Percentiles rank a stretch among this genome's conserved stretches.
phyloP scores from a whole-genome alignment of 2,113 vertebrate species.

The Rhegmatorhina hoffmannsi region DNA sequence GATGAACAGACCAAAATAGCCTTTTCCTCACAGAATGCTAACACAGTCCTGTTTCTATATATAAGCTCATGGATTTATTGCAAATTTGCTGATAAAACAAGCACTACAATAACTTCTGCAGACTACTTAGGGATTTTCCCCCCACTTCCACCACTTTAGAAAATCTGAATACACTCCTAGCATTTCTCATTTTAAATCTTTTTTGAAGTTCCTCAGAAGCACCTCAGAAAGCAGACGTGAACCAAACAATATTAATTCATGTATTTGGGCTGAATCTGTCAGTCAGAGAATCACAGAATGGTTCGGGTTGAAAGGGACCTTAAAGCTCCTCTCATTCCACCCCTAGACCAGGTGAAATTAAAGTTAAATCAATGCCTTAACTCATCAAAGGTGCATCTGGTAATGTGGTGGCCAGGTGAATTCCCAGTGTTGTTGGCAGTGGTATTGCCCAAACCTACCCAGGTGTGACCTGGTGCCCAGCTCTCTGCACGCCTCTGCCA shows the following conservation, averaged over 20 bases:
- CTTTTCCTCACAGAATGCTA: slow-evolving; percentile 32
- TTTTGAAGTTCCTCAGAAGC: not conserved
- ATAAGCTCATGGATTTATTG: not conserved
- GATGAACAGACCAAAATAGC: slow-evolving; percentile 44
- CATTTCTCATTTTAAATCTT: not conserved
- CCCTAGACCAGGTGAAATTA: not conserved
- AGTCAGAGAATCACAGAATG: too few relatives aligned
- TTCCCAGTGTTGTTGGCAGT: not conserved
- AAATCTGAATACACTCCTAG: not conserved
- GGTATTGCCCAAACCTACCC: not conserved
- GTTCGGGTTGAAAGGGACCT: not conserved
- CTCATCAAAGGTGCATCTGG: not conserved
- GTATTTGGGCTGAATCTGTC: not conserved
- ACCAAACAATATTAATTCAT: not conserved
- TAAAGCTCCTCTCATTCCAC: not conserved
- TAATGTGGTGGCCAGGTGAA: not conserved
- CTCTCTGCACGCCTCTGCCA: not conserved
- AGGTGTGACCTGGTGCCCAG: not conserved
- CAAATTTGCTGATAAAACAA: slow-evolving; percentile 19
- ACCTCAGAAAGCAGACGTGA: not conserved
- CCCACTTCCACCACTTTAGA: not conserved
- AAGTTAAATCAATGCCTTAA: not conserved
- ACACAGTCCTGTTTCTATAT: not conserved
- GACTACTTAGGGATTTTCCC: not conserved
- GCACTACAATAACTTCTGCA: not conserved